phyloP scores from a whole-genome alignment of 2,113 vertebrate species.

The Sitta europaea region DNA sequence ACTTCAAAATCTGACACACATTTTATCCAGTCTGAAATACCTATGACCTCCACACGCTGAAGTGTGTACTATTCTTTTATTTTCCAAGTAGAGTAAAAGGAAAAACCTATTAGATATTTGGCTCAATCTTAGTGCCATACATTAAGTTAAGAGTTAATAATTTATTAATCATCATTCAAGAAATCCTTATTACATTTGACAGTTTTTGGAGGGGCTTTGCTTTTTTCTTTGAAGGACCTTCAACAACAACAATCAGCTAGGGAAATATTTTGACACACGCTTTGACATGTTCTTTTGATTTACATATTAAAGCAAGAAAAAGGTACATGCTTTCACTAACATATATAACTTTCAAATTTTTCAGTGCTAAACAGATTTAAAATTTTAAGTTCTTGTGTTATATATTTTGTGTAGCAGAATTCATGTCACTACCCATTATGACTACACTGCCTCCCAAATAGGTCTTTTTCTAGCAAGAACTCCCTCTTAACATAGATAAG shows the following conservation, averaged over 20 bases:
- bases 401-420: neutral
- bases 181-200: neutral
- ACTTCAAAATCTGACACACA: neutral
- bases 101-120: neutral
- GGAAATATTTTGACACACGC: neutral
- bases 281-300: neutral
- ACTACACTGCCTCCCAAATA: neutral
- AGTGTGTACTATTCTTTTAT: neutral
- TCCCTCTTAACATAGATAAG: neutral
- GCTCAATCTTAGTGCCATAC: neutral
- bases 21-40: neutral
- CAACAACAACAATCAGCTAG: neutral
- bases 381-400: neutral
- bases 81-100: neutral
- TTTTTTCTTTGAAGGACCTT: slow-evolving; percentile 10
- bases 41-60: neutral
- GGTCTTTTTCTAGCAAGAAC: neutral
- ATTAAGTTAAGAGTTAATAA: slow-evolving; percentile 16
- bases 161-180: slow-evolving; percentile 1
- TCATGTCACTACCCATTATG: neutral
- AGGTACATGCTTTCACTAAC: neutral
- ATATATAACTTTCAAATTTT: neutral
- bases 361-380: neutral
- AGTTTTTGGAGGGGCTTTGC: neutral
- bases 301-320: neutral